Conservation (phyloP, 2,888 invertebrate species). For the Eulithis testata region DNA sequence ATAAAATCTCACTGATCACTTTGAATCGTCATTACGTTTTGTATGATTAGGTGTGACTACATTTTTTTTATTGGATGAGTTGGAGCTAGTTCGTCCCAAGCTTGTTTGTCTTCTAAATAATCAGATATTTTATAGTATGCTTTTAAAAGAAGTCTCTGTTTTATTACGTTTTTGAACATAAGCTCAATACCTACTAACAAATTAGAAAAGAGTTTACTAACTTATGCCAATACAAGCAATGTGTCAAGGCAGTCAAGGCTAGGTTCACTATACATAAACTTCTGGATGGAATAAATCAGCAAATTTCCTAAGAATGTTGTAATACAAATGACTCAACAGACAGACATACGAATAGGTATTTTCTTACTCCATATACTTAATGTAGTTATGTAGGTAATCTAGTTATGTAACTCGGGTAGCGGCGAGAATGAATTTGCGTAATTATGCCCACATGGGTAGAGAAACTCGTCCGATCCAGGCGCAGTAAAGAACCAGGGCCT, state of each 20-base stretch:
- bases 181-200: too few relatives aligned
- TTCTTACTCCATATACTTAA: conserved; percentile 36
- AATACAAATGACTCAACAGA: conserved; percentile 31
- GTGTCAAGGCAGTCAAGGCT: conserved; percentile 23
- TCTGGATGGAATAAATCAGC: conserved; percentile 17
- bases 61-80: too few relatives aligned
- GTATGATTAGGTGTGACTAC: too few relatives aligned
- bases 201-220: background rate
- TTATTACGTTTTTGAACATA: too few relatives aligned
- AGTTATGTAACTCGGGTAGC: conserved; percentile 33
- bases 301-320: conserved; percentile 26
- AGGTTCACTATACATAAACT: conserved; percentile 21
- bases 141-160: too few relatives aligned
- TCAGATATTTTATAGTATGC: too few relatives aligned
- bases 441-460: conserved; percentile 15
- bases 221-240: background rate
- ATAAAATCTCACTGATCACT: too few relatives aligned
- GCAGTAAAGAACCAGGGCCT: too few relatives aligned
- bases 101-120: too few relatives aligned
- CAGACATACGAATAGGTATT: conserved; percentile 29
- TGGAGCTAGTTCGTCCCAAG: too few relatives aligned
- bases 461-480: background rate
- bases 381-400: conserved; percentile 32
- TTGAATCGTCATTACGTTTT: too few relatives aligned
- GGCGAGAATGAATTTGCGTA: conserved; percentile 28